These are phyloP conservation scores for Chunga burmeisteri DNA, from an alignment of 2,113 vertebrate genomes.

Conservation along the genomic window DNA sequence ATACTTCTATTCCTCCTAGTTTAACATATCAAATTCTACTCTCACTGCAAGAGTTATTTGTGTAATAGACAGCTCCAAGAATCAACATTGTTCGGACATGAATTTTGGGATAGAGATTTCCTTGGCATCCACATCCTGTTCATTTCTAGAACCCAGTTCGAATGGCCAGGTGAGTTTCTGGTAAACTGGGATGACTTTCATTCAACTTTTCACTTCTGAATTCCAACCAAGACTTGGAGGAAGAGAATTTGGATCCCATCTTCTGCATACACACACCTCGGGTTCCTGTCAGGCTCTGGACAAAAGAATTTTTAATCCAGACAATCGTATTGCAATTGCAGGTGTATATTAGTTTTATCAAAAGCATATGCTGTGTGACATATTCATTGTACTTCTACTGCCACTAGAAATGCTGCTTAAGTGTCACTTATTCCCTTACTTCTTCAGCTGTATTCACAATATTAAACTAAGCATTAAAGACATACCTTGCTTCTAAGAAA, in stretches of 20 bases:
- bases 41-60: not conserved
- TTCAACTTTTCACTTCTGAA: not conserved
- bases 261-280: accelerated
- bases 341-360: not conserved
- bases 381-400: not conserved
- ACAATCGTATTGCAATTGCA: not conserved
- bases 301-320: not conserved
- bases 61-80: not conserved
- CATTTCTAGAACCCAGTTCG: not conserved
- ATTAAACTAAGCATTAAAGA: not conserved
- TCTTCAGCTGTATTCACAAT: not conserved
- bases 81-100: not conserved
- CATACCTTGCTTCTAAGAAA: not conserved
- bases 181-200: not conserved
- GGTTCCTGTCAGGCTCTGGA: not conserved
- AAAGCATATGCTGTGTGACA: not conserved
- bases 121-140: not conserved
- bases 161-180: not conserved
- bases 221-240: not conserved
- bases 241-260: not conserved
- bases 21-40: not conserved
- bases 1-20: not conserved
- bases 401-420: not conserved
- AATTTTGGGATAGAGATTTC: not conserved
- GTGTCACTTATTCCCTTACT: not conserved